A percentile compares a stretch with the other conserved stretches of the same genome.
phyloP scores from a whole-genome alignment of 1,140 invertebrate genomes.

The Ceratosolen solmsi region DNA sequence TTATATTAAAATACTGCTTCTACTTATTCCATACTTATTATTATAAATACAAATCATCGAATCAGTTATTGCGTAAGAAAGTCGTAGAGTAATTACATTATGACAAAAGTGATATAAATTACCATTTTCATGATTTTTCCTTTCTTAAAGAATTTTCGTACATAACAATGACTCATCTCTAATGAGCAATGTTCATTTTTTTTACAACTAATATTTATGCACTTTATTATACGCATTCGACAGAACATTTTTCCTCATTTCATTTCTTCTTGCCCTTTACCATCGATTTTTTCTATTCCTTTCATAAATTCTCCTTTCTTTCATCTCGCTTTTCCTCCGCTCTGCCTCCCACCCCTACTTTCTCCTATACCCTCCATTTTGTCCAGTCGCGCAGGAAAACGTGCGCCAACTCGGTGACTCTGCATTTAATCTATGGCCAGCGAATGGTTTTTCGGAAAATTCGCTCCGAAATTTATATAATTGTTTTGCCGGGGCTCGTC shows the following conservation, averaged over 20 bases:
- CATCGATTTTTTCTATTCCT: slow-evolving; percentile 41
- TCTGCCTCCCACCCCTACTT: too few relatives aligned
- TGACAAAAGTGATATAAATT: too few relatives aligned
- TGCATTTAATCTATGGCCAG: slow-evolving; percentile 69
- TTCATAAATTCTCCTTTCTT: slow-evolving; percentile 43
- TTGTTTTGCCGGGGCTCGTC: slow-evolving; percentile 69
- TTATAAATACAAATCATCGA: too few relatives aligned
- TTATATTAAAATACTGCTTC: too few relatives aligned
- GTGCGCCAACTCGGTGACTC: slow-evolving; percentile 51
- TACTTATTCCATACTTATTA: too few relatives aligned
- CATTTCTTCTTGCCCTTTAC: not conserved
- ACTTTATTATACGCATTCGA: slow-evolving; percentile 24
- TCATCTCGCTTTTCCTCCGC: not conserved
- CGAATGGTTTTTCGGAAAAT: slow-evolving; percentile 70
- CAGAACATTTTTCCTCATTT: slow-evolving; percentile 9
- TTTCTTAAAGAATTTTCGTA: too few relatives aligned
- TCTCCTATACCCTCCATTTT: not conserved
- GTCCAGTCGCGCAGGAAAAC: slow-evolving; percentile 16
- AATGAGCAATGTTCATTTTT: too few relatives aligned
- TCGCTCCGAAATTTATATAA: slow-evolving; percentile 71
- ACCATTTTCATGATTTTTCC: too few relatives aligned
- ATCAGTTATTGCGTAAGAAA: too few relatives aligned
- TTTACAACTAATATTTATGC: not conserved
- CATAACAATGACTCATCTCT: too few relatives aligned
- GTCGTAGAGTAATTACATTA: too few relatives aligned